These are phyloP conservation scores for Erinaceus europaeus DNA, from an alignment of 2,113 vertebrate genomes.

Conservation along the genomic window DNA sequence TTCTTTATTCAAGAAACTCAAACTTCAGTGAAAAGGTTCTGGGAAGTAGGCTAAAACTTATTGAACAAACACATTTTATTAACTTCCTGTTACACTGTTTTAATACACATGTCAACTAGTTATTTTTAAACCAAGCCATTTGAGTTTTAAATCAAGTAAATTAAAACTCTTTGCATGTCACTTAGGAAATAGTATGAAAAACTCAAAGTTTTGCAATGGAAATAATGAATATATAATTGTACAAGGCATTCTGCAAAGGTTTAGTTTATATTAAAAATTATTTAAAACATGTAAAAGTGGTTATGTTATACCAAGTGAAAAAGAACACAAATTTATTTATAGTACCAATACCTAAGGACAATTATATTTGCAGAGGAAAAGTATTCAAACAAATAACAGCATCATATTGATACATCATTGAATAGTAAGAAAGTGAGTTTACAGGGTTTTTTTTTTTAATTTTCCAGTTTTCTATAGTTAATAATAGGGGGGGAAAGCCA, in stretches of 20 bases:
- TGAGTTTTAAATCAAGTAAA: conserved; percentile 27
- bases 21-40: background rate
- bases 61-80: background rate
- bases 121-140: background rate
- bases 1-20: background rate
- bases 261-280: background rate
- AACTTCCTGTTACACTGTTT: background rate
- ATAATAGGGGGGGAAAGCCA: no score
- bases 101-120: background rate
- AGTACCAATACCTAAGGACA: conserved; percentile 12
- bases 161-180: background rate
- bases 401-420: background rate
- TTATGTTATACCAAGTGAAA: background rate
- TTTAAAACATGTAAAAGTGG: background rate
- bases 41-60: background rate
- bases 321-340: conserved; percentile 6
- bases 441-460: background rate
- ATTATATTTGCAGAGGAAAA: background rate
- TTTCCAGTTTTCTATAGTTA: conserved; percentile 15
- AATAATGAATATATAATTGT: background rate
- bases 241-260: background rate
- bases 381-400: background rate
- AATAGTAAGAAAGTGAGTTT: background rate
- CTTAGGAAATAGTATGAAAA: background rate
- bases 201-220: background rate